These are phyloP conservation scores for Aspiorhynchus laticeps DNA, from an alignment of 2,113 vertebrate species.

Conservation along the genomic window DNA sequence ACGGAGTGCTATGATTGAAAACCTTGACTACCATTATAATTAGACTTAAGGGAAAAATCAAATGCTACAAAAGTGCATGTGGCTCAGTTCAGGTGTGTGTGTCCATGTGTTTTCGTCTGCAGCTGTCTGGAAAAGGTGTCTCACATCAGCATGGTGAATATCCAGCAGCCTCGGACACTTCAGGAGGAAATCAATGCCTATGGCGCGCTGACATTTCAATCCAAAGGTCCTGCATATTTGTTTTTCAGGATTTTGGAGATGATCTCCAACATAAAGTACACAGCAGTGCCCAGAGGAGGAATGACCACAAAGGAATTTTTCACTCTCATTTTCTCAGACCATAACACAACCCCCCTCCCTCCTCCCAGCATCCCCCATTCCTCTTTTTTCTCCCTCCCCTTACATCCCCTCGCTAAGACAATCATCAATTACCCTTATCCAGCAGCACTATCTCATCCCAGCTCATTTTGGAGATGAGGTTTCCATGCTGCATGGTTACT, in stretches of 20 bases:
- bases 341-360: constrained; percentile 62
- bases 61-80: background rate
- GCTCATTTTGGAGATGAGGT: constrained; percentile 92
- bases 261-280: constrained; percentile 67
- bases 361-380: constrained; percentile 70
- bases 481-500: constrained; percentile 87
- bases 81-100: constrained; percentile 14
- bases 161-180: constrained; percentile 47
- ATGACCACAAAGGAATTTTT: constrained; percentile 72
- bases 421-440: constrained; percentile 97
- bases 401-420: constrained; percentile 82
- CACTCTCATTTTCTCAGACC: constrained; percentile 65
- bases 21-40: background rate
- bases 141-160: constrained; percentile 42
- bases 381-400: constrained; percentile 62
- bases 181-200: constrained; percentile 65
- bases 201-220: constrained; percentile 62
- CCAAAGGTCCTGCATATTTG: constrained; percentile 69
- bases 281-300: constrained; percentile 70
- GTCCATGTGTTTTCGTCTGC: background rate
- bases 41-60: background rate
- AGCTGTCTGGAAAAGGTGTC: constrained; percentile 30
- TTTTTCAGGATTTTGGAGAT: constrained; percentile 72
- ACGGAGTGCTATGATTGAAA: background rate
- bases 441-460: constrained; percentile 86